Base-by-base conservation (phyloP, 2,888 invertebrate species). In the Cheilosia urbana region DNA sequence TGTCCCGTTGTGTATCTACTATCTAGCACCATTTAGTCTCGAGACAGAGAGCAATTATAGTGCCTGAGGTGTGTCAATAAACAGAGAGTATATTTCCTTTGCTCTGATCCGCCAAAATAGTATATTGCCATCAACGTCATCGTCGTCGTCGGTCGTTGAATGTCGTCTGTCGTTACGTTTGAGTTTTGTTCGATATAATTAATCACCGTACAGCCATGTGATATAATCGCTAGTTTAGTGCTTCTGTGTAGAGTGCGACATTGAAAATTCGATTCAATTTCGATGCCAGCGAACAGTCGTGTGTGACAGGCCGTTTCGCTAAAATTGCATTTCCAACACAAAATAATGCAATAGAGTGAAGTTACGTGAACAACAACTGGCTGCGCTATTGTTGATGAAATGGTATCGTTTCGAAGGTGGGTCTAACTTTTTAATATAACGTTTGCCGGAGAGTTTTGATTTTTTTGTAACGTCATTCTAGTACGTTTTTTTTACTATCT, bases 401-500 rank as follows among this genome's bases (percentile, higher is more conserved):
- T 84, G 84, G 75, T 80, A 71, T 84, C 75, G 71, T 53, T 76
- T 1, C 65, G 84, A 69, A 84, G 84, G 84, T 84, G 45, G 42
- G 69, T 77, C 42, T 51, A 51, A 51, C 51, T 51, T 27, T 6
- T 51, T 27, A 13, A 5, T 51, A 7, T 51, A 15, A 15, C 51
- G 13, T 27, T 15, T 51, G 21, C 21, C 15, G 51, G 6, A 1
- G 21, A 5, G 4, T 6, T 45, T 37, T 37, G 37, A 27, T 27
- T 27, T 27, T 27, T 6, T 27, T 27, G 27, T 27, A 6, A 27
- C 27, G 6, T 5, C n/a, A n/a, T n/a, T n/a, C n/a, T n/a, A n/a
- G n/a, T n/a, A n/a, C n/a, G n/a, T n/a, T n/a, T n/a, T n/a, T n/a
- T n/a, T n/a, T n/a, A n/a, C n/a, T n/a, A n/a, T 21, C 1, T 21